Conservation (phyloP, 2,797 vertebrate species). For the Trematomus bernacchii region DNA sequence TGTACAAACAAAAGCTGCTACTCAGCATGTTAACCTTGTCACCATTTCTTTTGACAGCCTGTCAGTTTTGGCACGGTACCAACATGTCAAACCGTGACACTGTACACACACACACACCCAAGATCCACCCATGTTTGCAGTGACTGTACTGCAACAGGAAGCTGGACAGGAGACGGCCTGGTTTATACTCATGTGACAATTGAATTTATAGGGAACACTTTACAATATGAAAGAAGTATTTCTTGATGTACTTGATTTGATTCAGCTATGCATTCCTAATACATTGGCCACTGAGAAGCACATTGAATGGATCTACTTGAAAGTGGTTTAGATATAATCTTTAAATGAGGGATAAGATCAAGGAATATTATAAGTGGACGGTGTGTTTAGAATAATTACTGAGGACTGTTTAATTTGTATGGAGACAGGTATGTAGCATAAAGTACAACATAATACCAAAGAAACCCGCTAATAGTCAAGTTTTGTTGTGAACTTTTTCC, state of each 20-base stretch:
- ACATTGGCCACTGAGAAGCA: background rate
- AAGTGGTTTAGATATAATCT: too few relatives aligned
- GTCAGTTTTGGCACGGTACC: slow-evolving; percentile 15
- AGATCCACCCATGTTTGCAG: slow-evolving; percentile 66
- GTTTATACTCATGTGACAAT: background rate
- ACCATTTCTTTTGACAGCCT: slow-evolving; percentile 6
- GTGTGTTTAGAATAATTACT: background rate
- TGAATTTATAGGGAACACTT: background rate
- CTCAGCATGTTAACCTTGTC: background rate
- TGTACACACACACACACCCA: background rate
- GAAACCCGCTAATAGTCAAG: too few relatives aligned
- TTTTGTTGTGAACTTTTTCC: too few relatives aligned
- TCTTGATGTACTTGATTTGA: background rate
- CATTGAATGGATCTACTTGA: background rate
- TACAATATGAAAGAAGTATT: background rate
- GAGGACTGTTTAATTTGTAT: too few relatives aligned
- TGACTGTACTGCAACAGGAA: slow-evolving; percentile 71
- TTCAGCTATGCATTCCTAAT: background rate
- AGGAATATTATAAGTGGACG: background rate
- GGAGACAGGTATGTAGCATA: too few relatives aligned
- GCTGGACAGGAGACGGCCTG: slow-evolving; percentile 56
- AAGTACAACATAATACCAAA: too few relatives aligned
- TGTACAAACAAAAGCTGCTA: background rate
- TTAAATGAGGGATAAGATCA: background rate
- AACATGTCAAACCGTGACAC: slow-evolving; percentile 15